Percentiles rank a stretch among this genome's conserved stretches.
These are phyloP conservation scores for Varanus komodoensis DNA, from an alignment of 2,113 vertebrate species.

Conservation along the genomic window DNA sequence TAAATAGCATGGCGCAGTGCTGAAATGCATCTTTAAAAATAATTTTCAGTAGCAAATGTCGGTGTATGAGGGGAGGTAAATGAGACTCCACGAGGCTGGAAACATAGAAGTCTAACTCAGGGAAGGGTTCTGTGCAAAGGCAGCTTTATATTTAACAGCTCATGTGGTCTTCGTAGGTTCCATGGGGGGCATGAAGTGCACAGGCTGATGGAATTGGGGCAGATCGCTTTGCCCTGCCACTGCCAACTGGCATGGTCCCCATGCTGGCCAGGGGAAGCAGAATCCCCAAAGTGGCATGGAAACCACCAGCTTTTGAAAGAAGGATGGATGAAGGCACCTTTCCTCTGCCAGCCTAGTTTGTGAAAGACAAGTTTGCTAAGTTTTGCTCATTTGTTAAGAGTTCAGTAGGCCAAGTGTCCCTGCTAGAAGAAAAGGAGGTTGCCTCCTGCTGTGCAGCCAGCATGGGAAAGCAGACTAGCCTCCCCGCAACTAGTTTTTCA, in stretches of 20 bases:
- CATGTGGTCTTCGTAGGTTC: neutral
- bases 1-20: neutral
- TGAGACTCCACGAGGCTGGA: neutral
- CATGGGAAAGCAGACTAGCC: too few relatives aligned
- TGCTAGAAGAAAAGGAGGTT: too few relatives aligned
- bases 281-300: too few relatives aligned
- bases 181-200: neutral
- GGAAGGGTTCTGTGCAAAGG: neutral
- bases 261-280: too few relatives aligned
- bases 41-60: neutral
- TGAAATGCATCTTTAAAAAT: slow-evolving; percentile 4
- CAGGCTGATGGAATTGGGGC: neutral
- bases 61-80: neutral
- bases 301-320: too few relatives aligned
- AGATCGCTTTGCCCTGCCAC: neutral
- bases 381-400: too few relatives aligned
- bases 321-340: too few relatives aligned
- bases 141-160: neutral
- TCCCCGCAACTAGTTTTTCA: too few relatives aligned
- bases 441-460: too few relatives aligned
- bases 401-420: too few relatives aligned
- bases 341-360: too few relatives aligned
- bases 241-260: neutral
- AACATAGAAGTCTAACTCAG: neutral
- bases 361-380: too few relatives aligned